Evolutionary conservation across 2,888 invertebrate genomes (phyloP).

Genomic region (Drosophila neonasuta): DNA sequence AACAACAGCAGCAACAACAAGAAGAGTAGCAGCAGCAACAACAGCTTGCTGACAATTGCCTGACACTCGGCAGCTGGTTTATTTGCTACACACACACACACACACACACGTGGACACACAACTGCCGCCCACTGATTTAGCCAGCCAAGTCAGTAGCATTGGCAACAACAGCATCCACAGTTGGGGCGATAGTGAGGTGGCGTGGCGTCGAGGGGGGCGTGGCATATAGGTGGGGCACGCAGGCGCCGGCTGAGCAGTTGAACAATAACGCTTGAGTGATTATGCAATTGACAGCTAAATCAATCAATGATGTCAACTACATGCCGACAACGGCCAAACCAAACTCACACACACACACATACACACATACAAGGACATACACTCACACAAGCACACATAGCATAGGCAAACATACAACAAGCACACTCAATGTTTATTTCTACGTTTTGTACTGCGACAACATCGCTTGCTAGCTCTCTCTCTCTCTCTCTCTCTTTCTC

Average conservation of each 20-base stretch:
- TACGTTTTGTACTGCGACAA: conserved; percentile 37
- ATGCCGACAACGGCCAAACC: conserved; percentile 61
- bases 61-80: conserved; percentile 73
- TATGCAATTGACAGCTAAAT: conserved; percentile 81
- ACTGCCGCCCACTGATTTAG: conserved; percentile 37
- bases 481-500: conserved; percentile 5
- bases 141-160: conserved; percentile 51
- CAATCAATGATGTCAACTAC: conserved; percentile 81
- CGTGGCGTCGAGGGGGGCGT: neutral
- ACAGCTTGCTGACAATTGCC: conserved; percentile 72
- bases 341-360: conserved; percentile 26
- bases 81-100: conserved; percentile 62
- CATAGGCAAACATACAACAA: conserved; percentile 44
- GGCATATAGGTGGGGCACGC: conserved; percentile 15
- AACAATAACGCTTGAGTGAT: conserved; percentile 80
- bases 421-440: conserved; percentile 55
- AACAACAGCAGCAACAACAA: neutral
- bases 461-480: conserved; percentile 24
- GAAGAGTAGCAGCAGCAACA: conserved; percentile 13
- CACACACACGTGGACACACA: conserved; percentile 11
- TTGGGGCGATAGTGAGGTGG: neutral
- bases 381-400: conserved; percentile 31
- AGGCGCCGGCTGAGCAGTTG: conserved; percentile 68
- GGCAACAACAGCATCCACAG: conserved; percentile 7
- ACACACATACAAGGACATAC: conserved; percentile 10